Base-by-base conservation (phyloP, 2,113 vertebrate genomes). In the Cinclus mexicanus region DNA sequence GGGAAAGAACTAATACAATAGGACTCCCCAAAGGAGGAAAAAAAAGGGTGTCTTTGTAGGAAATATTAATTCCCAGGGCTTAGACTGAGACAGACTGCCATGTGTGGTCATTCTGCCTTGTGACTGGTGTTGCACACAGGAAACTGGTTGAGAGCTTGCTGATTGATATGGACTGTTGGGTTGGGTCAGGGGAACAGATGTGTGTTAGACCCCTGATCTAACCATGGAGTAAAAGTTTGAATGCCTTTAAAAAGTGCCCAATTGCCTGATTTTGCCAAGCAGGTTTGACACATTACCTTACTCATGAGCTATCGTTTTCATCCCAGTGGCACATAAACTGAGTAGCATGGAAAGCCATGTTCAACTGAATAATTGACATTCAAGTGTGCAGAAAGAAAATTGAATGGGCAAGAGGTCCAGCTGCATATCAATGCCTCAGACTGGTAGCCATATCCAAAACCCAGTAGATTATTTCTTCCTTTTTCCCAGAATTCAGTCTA, bases 171-270 rank as follows among this genome's bases (percentile, higher is more conserved):
- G 84, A 81, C 83, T 96, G 83, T 84, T 97, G 94, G 83, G 95
- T 88, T 82, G 87, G 89, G 89, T 95, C 97, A 97, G 93, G 57
- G 82, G 86, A 97, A 94, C 93, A 97, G 94, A 94, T 91, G 82
- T 92, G 67, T 52, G 47, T 93, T 78, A 87, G 39, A 57, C 57
- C 53, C 84, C 60, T 93, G 55, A 95, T 95, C 92, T 94, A 95
- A 96, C 89, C 65, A 4, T 5, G 2, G 52, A 94, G 83, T 94
- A 96, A 86, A 93, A 96, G 79, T 97, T 96, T 68, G 69, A 39
- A 26, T 84, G 89, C 69, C 70, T 97, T 91, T 93, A 55, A 95
- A 97, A 97, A 96, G 77, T 96, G 74, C 71, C 64, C 78, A 67
- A 83, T 77, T 88, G 84, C 65, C 78, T 42, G 31, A 74, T 95